Evolutionary conservation across 2,888 invertebrate genomes (phyloP).

Genomic region (Sturmia bella): DNA sequence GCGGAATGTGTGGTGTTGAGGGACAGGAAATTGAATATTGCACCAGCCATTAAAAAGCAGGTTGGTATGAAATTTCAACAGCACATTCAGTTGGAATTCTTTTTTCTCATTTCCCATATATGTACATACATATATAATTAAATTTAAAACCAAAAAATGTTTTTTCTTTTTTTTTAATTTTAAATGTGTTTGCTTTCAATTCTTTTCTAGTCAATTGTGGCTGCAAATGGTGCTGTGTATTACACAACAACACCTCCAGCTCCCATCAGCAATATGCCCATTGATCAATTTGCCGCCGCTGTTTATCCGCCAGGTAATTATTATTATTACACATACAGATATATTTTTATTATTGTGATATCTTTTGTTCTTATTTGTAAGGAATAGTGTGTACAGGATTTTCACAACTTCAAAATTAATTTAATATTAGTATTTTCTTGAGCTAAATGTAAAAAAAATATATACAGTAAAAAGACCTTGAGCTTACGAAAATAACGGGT

Average conservation of each 20-base stretch:
- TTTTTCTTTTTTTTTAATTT: too few species aligned
- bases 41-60: slow-evolving; percentile 93
- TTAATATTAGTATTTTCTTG: too few species aligned
- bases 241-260: slow-evolving; percentile 82
- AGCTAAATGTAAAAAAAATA: too few species aligned
- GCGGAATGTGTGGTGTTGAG: slow-evolving; percentile 89
- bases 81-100: background rate
- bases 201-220: slow-evolving; percentile 80
- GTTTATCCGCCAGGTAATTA: slow-evolving; percentile 82
- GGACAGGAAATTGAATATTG: slow-evolving; percentile 92
- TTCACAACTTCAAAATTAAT: too few species aligned
- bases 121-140: too few species aligned
- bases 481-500: too few species aligned
- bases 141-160: background rate
- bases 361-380: too few species aligned
- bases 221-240: slow-evolving; percentile 82
- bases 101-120: background rate
- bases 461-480: too few species aligned
- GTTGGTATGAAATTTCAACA: slow-evolving; percentile 78
- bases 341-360: too few species aligned
- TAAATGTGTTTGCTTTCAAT: background rate
- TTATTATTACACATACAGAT: slow-evolving; percentile 18
- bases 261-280: slow-evolving; percentile 82
- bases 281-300: slow-evolving; percentile 82
- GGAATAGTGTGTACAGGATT: too few species aligned